These are phyloP conservation scores for Portunus trituberculatus DNA, from an alignment of 1,140 invertebrate species.

Conservation along the genomic window DNA sequence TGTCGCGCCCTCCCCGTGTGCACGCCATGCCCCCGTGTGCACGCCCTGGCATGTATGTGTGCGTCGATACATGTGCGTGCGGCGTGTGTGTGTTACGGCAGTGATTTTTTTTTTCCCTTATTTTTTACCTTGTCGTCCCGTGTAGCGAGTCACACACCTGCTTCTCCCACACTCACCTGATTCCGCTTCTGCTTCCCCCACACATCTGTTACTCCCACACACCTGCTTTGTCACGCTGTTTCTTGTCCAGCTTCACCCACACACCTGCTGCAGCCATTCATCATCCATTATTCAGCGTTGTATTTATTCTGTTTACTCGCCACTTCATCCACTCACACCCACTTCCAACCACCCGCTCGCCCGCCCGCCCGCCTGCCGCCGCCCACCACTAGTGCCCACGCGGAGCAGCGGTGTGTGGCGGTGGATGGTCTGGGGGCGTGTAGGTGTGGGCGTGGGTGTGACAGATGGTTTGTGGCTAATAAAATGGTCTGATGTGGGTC, in stretches of 20 bases:
- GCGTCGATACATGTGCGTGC: background rate
- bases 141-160: background rate
- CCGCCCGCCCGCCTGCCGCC: background rate
- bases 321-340: too few relatives aligned
- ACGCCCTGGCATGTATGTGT: slow-evolving; percentile 33
- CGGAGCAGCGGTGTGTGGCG: background rate
- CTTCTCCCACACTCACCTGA: too few relatives aligned
- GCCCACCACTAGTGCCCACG: background rate
- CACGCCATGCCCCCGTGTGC: slow-evolving; percentile 31
- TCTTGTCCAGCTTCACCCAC: too few relatives aligned
- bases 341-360: background rate
- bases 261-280: too few relatives aligned
- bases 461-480: background rate
- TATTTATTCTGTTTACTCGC: too few relatives aligned
- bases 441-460: background rate
- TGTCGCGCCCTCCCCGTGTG: background rate
- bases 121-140: background rate
- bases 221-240: too few relatives aligned
- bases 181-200: too few relatives aligned
- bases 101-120: background rate
- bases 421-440: background rate
- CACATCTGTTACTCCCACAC: too few relatives aligned
- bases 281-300: too few relatives aligned
- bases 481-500: too few relatives aligned
- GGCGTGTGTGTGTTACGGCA: slow-evolving; percentile 5